Conservation (phyloP, 2,888 invertebrate species). For the Argynnis bischoffii region DNA sequence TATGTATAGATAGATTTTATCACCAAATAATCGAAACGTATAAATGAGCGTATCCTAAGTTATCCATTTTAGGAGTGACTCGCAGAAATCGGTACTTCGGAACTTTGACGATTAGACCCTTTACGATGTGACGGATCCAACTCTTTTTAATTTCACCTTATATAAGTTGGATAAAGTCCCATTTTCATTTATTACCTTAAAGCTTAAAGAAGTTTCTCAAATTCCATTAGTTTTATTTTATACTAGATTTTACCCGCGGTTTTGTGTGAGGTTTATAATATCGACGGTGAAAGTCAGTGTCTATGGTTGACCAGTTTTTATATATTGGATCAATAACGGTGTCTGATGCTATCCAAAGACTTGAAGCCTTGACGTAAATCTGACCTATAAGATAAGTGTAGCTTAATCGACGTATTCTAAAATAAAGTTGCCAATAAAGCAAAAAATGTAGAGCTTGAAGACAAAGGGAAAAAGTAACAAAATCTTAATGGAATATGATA, state of each 20-base stretch:
- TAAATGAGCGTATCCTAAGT: constrained; percentile 22
- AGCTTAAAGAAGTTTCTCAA: constrained; percentile 7
- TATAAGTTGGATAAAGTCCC: constrained; percentile 25
- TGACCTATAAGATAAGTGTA: too few relatives aligned
- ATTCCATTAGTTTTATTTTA: constrained; percentile 1
- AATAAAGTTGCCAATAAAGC: too few relatives aligned
- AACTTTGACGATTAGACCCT: constrained; percentile 38
- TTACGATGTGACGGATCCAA: constrained; percentile 34
- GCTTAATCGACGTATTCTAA: too few relatives aligned
- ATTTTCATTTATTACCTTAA: constrained; percentile 12
- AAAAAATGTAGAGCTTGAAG: too few relatives aligned
- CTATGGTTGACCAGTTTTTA: too few relatives aligned
- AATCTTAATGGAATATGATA: too few relatives aligned
- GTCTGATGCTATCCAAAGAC: too few relatives aligned
- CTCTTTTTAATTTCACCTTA: constrained; percentile 37
- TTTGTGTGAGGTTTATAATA: neutral
- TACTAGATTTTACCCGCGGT: neutral
- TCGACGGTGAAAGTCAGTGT: too few relatives aligned
- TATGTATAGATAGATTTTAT: too few relatives aligned
- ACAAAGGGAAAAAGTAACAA: too few relatives aligned
- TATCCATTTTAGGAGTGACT: constrained; percentile 38
- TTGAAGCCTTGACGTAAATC: too few relatives aligned
- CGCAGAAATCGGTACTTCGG: constrained; percentile 28
- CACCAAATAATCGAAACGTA: constrained; percentile 15
- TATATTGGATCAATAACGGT: too few relatives aligned